These are phyloP conservation scores for Ophiodon elongatus DNA, from an alignment of 2,113 vertebrate species.

Conservation along the genomic window DNA sequence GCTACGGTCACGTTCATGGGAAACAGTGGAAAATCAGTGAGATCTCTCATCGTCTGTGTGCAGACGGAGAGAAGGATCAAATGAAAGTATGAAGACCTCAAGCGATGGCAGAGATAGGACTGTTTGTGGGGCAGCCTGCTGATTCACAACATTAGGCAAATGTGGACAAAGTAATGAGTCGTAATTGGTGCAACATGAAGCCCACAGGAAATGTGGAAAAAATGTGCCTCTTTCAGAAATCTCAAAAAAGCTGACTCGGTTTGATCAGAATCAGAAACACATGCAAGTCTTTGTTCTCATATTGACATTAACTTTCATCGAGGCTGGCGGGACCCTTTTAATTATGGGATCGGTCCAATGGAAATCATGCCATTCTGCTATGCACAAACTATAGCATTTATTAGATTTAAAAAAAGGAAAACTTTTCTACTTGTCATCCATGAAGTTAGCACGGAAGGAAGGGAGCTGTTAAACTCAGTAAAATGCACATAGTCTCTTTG, in stretches of 20 bases:
- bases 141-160: constrained; percentile 36
- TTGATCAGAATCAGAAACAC: constrained; percentile 69
- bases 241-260: constrained; percentile 23
- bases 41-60: constrained; percentile 16
- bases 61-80: neutral
- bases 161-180: constrained; percentile 35
- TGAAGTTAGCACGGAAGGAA: neutral
- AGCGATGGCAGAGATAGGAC: constrained; percentile 11
- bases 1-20: neutral
- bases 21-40: neutral
- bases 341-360: constrained; percentile 3
- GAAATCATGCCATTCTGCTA: neutral
- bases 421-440: neutral
- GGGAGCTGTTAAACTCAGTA: neutral
- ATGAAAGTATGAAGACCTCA: constrained; percentile 1
- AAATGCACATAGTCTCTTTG: neutral
- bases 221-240: constrained; percentile 49
- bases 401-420: neutral
- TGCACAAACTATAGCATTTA: neutral
- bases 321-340: neutral
- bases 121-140: constrained; percentile 32
- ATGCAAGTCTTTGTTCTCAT: constrained; percentile 37
- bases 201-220: constrained; percentile 64
- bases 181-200: constrained; percentile 58
- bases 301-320: constrained; percentile 25